Percentiles rank a stretch among this genome's conserved stretches.
Conservation (phyloP, 2,888 invertebrate genomes). For the Ectemnius cavifrons region DNA sequence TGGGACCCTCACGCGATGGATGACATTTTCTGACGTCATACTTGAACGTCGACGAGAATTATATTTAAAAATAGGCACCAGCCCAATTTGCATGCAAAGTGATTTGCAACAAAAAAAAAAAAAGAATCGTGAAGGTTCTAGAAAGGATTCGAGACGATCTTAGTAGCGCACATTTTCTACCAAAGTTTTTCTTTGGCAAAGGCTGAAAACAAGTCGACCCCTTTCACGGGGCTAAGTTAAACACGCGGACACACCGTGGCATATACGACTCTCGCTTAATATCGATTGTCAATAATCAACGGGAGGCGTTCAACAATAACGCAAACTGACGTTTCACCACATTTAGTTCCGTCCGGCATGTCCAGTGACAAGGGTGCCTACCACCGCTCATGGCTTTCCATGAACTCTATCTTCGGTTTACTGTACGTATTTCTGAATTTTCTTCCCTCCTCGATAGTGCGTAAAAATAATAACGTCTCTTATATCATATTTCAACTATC, state of each 20-base stretch:
- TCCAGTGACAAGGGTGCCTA: conserved; percentile 53
- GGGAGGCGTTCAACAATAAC: conserved; percentile 41
- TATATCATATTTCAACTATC: no score
- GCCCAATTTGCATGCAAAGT: not conserved
- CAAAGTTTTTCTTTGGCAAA: no score
- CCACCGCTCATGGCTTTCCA: conserved; percentile 38
- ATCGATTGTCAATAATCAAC: conserved; percentile 73
- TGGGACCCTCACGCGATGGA: not conserved
- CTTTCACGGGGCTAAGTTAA: conserved; percentile 50
- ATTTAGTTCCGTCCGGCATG: conserved; percentile 67
- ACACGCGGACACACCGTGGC: conserved; percentile 22
- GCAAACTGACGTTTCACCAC: conserved; percentile 50
- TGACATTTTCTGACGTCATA: not conserved
- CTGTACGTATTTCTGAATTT: conserved; percentile 61
- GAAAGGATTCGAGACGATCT: not conserved
- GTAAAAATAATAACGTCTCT: no score
- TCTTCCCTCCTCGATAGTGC: no score
- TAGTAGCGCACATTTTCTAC: no score
- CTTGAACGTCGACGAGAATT: not conserved
- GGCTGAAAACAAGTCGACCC: conserved; percentile 30
- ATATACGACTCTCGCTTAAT: conserved; percentile 37
- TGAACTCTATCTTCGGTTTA: conserved; percentile 67
- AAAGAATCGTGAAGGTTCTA: not conserved
- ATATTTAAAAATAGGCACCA: no score
- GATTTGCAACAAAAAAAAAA: not conserved